phyloP scores from a whole-genome alignment of 1,140 invertebrate genomes.

The Penaeus indicus region DNA sequence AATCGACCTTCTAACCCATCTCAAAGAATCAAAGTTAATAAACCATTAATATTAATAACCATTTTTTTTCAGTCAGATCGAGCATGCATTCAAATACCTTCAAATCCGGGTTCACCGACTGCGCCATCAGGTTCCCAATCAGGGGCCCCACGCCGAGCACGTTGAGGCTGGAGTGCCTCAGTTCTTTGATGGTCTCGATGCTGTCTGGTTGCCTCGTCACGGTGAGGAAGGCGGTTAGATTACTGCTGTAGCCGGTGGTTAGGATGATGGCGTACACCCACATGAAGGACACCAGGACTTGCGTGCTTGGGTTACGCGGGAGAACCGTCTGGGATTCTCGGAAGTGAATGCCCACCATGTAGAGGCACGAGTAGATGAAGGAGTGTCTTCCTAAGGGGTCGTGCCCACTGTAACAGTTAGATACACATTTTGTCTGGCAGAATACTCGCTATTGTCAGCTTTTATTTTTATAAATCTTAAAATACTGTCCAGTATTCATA shows the following conservation, averaged over 20 bases:
- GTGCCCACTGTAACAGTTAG: neutral
- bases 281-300: constrained; percentile 27
- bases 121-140: constrained; percentile 1
- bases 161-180: constrained; percentile 16
- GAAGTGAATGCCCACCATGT: constrained; percentile 32
- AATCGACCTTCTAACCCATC: too few relatives aligned
- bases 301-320: neutral
- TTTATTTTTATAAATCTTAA: too few relatives aligned
- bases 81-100: neutral
- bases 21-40: too few relatives aligned
- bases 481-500: too few relatives aligned
- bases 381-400: neutral
- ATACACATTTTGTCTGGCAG: neutral
- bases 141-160: constrained; percentile 39
- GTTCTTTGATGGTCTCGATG: constrained; percentile 42
- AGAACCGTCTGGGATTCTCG: constrained; percentile 9
- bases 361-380: neutral
- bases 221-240: constrained; percentile 48
- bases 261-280: constrained; percentile 43
- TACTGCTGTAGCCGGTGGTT: constrained; percentile 48
- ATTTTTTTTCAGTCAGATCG: too few relatives aligned
- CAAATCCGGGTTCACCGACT: constrained; percentile 31
- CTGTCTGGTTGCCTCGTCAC: constrained; percentile 6
- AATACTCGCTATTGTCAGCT: too few relatives aligned
- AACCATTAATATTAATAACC: too few relatives aligned